These are phyloP conservation scores for Grammomys dolichurus DNA, from an alignment of 2,113 vertebrate genomes.

Conservation along the genomic window DNA sequence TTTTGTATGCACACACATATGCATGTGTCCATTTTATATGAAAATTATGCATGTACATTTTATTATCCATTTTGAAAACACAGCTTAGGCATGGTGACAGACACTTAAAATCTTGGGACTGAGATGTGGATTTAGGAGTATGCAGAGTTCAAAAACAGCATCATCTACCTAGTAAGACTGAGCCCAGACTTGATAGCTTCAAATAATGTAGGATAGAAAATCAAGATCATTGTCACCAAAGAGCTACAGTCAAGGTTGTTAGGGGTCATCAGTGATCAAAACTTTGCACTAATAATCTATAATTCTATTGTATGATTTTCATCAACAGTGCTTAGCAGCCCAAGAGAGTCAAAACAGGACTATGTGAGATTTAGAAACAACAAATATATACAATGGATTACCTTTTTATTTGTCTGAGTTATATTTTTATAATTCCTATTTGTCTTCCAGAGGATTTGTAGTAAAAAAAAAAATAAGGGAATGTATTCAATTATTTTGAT, in stretches of 20 bases:
- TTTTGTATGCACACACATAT: neutral
- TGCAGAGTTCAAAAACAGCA: neutral
- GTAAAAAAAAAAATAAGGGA: neutral
- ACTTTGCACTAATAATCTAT: neutral
- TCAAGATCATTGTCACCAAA: neutral
- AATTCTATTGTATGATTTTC: constrained; percentile 19
- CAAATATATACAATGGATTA: neutral
- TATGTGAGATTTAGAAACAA: constrained; percentile 36
- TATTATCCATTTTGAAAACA: constrained; percentile 35
- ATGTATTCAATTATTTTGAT: constrained; percentile 52
- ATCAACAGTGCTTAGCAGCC: neutral
- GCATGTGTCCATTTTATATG: neutral
- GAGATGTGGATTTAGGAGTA: neutral
- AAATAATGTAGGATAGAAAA: neutral
- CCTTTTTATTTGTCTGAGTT: constrained; percentile 26
- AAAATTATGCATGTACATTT: neutral
- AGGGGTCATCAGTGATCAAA: neutral
- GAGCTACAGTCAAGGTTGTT: neutral
- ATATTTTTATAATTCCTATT: constrained; percentile 43
- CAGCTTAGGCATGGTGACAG: neutral
- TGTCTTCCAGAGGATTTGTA: neutral
- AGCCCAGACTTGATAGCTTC: neutral
- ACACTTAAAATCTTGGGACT: neutral
- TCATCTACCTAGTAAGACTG: neutral
- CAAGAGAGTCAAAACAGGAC: neutral